These are phyloP conservation scores for Trogon surrucura DNA, from an alignment of 2,113 vertebrate genomes.

Conservation along the genomic window DNA sequence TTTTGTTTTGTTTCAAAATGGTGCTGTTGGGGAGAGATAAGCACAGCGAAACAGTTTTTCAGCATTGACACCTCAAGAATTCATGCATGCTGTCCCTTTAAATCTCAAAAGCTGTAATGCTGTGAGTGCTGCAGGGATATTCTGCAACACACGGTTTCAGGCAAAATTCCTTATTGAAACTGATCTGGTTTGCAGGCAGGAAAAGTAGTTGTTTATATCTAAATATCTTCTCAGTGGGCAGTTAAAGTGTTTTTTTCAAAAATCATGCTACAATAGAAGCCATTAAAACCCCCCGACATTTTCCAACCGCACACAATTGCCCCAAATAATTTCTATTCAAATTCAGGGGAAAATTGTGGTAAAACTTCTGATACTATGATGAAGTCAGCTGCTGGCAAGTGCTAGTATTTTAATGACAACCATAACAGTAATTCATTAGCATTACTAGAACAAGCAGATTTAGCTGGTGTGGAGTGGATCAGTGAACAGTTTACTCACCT, in stretches of 20 bases:
- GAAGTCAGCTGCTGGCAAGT: conserved; percentile 4
- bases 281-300: not conserved
- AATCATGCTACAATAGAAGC: conserved; percentile 28
- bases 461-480: not conserved
- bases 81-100: not conserved
- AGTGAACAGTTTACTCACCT: not conserved
- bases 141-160: not conserved
- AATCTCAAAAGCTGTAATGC: not conserved
- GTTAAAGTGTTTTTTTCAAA: conserved; percentile 31
- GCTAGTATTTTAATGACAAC: conserved; percentile 19
- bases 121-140: not conserved
- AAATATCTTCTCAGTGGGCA: not conserved
- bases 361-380: not conserved
- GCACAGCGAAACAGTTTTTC: not conserved
- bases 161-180: conserved; percentile 37
- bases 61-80: not conserved
- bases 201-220: conserved; percentile 39
- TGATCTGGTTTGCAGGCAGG: conserved; percentile 21
- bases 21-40: conserved; percentile 33
- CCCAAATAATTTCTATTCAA: conserved; percentile 48
- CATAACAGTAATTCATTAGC: not conserved
- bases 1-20: conserved; percentile 57
- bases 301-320: conserved; percentile 34
- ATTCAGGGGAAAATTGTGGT: conserved; percentile 14
- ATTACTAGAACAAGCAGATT: not conserved